Percentiles rank a stretch among this genome's conserved stretches.
Conservation (phyloP, 2,888 invertebrate genomes). For the Nomada lathburiana region DNA sequence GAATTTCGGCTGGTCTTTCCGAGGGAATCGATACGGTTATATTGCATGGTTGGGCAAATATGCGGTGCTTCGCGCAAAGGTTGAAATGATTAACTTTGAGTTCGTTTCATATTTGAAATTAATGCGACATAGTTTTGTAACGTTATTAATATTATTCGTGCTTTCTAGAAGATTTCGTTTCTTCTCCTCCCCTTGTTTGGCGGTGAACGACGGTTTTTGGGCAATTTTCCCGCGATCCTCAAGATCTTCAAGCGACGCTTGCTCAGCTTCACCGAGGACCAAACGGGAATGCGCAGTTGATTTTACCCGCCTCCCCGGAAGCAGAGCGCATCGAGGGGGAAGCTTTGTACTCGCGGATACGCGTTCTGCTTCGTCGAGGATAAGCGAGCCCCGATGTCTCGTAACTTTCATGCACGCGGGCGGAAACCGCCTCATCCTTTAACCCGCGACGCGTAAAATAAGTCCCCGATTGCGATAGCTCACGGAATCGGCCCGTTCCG, state of each 20-base stretch:
- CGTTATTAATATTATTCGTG: constrained; percentile 65
- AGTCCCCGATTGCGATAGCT: background rate
- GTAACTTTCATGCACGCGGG: constrained; percentile 8
- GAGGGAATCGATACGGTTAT: background rate
- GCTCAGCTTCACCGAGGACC: constrained; percentile 20
- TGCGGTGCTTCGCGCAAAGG: too few species aligned
- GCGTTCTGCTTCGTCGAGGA: constrained; percentile 23
- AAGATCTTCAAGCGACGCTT: too few species aligned
- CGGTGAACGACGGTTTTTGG: too few species aligned
- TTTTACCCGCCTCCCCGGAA: constrained; percentile 37
- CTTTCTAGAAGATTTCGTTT: too few species aligned
- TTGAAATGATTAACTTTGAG: too few species aligned
- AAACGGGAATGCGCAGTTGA: constrained; percentile 24
- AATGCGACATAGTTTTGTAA: background rate
- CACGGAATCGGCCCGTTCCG: background rate
- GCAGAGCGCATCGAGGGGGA: constrained; percentile 30
- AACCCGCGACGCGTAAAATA: constrained; percentile 26
- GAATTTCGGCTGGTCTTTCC: background rate
- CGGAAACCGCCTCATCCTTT: constrained; percentile 13
- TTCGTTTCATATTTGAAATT: too few species aligned
- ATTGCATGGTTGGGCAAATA: too few species aligned
- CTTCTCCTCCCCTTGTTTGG: too few species aligned
- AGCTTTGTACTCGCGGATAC: constrained; percentile 21
- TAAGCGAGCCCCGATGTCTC: background rate
- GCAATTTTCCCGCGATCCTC: background rate